phyloP scores from a whole-genome alignment of 2,888 invertebrate genomes.

The Lycaena phlaeas region DNA sequence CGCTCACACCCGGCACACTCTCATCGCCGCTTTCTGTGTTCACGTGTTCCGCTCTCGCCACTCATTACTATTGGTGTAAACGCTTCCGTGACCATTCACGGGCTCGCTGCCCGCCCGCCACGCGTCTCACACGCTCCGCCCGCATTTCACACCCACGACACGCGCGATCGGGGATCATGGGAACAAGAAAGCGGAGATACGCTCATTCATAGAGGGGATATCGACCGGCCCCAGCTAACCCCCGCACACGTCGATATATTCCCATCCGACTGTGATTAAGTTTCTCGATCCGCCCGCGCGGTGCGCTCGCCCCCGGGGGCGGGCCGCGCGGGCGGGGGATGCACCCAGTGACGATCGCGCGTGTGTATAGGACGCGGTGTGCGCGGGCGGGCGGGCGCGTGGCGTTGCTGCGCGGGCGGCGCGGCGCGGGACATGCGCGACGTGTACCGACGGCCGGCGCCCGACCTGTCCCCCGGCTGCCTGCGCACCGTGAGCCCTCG shows the following conservation, averaged over 20 bases:
- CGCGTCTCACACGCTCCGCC: neutral
- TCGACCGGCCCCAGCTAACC: neutral
- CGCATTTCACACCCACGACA: neutral
- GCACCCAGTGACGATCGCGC: constrained; percentile 6
- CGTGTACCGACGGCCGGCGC: constrained; percentile 68
- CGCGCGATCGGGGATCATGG: neutral
- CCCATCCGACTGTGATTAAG: neutral
- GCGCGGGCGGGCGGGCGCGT: constrained; percentile 24
- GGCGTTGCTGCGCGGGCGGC: constrained; percentile 26
- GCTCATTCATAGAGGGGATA: neutral
- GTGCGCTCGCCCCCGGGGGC: neutral
- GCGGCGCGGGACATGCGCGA: constrained; percentile 62
- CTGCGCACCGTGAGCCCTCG: constrained; percentile 43
- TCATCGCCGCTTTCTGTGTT: constrained; percentile 2
- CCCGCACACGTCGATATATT: neutral
- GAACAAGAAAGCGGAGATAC: neutral
- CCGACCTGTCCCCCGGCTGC: constrained; percentile 63
- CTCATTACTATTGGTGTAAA: neutral
- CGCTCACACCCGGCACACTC: neutral
- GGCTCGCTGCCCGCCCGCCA: neutral
- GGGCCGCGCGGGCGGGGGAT: neutral
- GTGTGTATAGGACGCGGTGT: constrained; percentile 25
- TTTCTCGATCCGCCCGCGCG: neutral
- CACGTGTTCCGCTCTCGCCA: constrained; percentile 3
- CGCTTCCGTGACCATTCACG: neutral